Percentiles rank a stretch among this genome's conserved stretches.
Conservation (phyloP, 2,797 vertebrate genomes). For the Sylvilagus floridanus region DNA sequence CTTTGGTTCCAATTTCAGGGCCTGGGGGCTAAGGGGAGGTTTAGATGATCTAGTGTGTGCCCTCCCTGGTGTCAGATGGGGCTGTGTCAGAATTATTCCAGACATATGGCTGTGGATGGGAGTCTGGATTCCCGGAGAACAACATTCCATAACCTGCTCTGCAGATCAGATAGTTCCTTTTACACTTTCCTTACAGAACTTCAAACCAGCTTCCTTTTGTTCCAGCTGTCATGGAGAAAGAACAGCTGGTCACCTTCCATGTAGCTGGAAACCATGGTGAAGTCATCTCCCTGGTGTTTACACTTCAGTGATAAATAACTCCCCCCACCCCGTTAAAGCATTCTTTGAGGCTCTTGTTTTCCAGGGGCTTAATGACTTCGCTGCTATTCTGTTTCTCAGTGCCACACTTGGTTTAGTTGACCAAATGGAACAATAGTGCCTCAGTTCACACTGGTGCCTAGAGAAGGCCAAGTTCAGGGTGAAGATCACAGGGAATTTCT, state of each 20-base stretch:
- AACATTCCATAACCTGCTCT: no score
- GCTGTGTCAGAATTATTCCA: slow-evolving; percentile 54
- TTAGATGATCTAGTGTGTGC: slow-evolving; percentile 26
- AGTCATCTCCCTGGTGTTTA: slow-evolving; percentile 67
- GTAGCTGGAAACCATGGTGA: slow-evolving; percentile 56
- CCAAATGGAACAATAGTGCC: not conserved
- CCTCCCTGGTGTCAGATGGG: not conserved
- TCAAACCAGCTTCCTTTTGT: slow-evolving; percentile 75
- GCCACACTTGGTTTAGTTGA: not conserved
- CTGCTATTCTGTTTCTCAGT: not conserved
- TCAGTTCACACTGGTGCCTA: slow-evolving; percentile 37
- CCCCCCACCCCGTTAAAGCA: slow-evolving; percentile 36
- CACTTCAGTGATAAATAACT: slow-evolving; percentile 67
- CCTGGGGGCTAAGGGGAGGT: not conserved
- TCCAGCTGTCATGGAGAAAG: slow-evolving; percentile 48
- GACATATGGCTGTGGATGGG: slow-evolving; percentile 17
- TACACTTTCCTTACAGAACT: slow-evolving; percentile 70
- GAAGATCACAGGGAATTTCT: slow-evolving; percentile 8
- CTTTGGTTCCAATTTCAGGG: slow-evolving; percentile 61
- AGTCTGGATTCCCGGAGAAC: not conserved
- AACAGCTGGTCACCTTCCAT: slow-evolving; percentile 76
- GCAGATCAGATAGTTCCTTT: slow-evolving; percentile 65
- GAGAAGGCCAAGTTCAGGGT: slow-evolving; percentile 8
- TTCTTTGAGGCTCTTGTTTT: slow-evolving; percentile 65
- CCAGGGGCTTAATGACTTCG: slow-evolving; percentile 39